Evolutionary conservation across 2,888 invertebrate genomes (phyloP).

Genomic region (Agrotis clavis): DNA sequence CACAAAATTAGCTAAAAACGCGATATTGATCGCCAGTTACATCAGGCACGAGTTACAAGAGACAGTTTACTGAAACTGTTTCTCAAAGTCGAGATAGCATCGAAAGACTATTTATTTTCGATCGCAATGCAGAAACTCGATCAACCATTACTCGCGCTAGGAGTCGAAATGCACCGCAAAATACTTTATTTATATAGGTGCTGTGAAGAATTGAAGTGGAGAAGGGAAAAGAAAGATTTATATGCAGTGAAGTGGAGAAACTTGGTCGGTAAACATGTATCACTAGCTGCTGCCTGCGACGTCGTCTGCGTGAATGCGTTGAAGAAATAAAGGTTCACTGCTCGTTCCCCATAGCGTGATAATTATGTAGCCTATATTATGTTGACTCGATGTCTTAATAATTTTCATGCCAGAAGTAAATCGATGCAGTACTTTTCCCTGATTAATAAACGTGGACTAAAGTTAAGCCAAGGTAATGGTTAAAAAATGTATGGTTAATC

Average conservation of each 20-base stretch:
- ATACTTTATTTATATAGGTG: constrained; percentile 23
- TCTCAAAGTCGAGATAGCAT: constrained; percentile 29
- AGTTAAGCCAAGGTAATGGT: too few species aligned
- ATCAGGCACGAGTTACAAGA: neutral
- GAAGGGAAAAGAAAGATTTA: constrained; percentile 29
- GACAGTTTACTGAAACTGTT: constrained; percentile 14
- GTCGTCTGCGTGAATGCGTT: too few species aligned
- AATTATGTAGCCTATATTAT: too few species aligned
- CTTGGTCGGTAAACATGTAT: neutral
- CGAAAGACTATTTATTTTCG: constrained; percentile 36
- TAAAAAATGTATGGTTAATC: too few species aligned
- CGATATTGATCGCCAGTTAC: neutral
- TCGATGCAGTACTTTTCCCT: too few species aligned
- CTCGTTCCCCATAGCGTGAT: too few species aligned
- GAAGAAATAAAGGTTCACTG: too few species aligned
- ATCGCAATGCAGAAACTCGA: constrained; percentile 15
- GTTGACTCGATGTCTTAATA: too few species aligned
- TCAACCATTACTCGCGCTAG: constrained; percentile 21
- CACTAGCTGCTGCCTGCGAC: too few species aligned
- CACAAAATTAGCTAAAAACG: neutral
- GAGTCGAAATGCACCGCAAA: constrained; percentile 31
- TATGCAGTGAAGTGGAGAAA: neutral
- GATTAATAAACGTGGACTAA: too few species aligned
- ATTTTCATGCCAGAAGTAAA: too few species aligned
- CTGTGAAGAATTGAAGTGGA: constrained; percentile 18